Percentiles rank a stretch among this genome's conserved stretches.
These are phyloP conservation scores for Hemiprocne comata DNA, from an alignment of 2,113 vertebrate genomes.

Conservation along the genomic window DNA sequence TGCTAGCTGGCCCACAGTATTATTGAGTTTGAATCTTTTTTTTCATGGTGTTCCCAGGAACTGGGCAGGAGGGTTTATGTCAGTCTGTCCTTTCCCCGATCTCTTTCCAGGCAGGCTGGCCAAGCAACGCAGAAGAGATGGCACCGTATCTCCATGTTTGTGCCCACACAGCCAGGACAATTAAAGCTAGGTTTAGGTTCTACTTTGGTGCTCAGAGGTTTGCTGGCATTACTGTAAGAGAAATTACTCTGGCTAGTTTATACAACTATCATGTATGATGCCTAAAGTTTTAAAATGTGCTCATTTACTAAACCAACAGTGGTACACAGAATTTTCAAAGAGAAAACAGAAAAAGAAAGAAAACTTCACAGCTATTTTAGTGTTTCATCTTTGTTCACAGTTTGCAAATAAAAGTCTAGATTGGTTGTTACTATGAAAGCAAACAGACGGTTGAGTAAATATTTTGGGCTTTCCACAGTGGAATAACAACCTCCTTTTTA, in stretches of 20 bases:
- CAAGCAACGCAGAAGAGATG: slow-evolving; percentile 20
- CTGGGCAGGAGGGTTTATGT: background rate
- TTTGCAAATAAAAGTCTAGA: slow-evolving; percentile 35
- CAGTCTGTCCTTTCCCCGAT: slow-evolving; percentile 10
- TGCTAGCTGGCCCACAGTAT: background rate
- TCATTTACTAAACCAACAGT: background rate
- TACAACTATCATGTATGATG: background rate
- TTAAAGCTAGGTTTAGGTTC: slow-evolving; percentile 5
- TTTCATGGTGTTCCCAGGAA: background rate
- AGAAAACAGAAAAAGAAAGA: background rate
- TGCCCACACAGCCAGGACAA: background rate
- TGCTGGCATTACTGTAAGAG: background rate
- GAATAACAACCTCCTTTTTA: background rate
- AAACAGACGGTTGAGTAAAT: slow-evolving; percentile 34
- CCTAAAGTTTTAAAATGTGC: background rate
- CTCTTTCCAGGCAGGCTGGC: slow-evolving; percentile 33
- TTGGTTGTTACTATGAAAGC: slow-evolving; percentile 4
- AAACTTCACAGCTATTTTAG: slow-evolving; percentile 1
- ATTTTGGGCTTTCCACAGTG: background rate
- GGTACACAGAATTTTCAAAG: background rate
- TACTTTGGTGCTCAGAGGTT: background rate
- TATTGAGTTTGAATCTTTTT: background rate
- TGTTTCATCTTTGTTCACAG: slow-evolving; percentile 33
- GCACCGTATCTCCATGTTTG: background rate
- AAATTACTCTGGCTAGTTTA: background rate